phyloP scores from a whole-genome alignment of 2,888 invertebrate genomes.

The Plusia festucae region DNA sequence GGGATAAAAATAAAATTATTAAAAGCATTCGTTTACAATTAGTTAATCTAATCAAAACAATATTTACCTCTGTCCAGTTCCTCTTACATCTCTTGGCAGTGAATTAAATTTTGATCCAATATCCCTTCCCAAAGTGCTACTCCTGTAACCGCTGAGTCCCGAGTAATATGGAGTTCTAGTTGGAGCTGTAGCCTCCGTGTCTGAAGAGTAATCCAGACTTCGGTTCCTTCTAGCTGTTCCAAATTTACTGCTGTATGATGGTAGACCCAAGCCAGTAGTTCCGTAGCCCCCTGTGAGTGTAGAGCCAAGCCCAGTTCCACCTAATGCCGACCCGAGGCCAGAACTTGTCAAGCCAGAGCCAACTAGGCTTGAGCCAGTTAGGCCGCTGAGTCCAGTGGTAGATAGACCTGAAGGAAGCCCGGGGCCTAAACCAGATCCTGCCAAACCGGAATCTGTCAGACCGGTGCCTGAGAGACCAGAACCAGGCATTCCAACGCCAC shows the following conservation, averaged over 20 bases:
- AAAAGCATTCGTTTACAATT: constrained; percentile 9
- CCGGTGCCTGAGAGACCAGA: constrained; percentile 75
- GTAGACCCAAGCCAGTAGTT: constrained; percentile 80
- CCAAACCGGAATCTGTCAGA: constrained; percentile 70
- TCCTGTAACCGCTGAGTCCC: constrained; percentile 85
- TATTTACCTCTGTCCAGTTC: constrained; percentile 88
- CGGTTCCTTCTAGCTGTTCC: constrained; percentile 93
- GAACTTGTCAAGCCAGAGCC: constrained; percentile 74
- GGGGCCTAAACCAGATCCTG: constrained; percentile 64
- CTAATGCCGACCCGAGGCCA: constrained; percentile 78
- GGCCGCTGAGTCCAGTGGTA: constrained; percentile 82
- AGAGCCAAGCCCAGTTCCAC: constrained; percentile 80
- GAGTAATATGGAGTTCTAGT: constrained; percentile 93
- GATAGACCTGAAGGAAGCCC: constrained; percentile 84
- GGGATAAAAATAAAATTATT: constrained; percentile 23
- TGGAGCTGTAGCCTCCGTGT: constrained; percentile 97
- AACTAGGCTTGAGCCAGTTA: constrained; percentile 79
- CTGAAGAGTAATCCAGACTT: constrained; percentile 97
- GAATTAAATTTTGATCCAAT: constrained; percentile 93
- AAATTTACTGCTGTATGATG: constrained; percentile 86
- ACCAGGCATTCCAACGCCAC: constrained; percentile 78
- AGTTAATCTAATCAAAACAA: constrained; percentile 7
- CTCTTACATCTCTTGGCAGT: constrained; percentile 91
- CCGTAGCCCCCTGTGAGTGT: constrained; percentile 81
- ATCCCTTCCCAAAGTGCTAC: constrained; percentile 88